A percentile compares a stretch with the other conserved stretches of the same genome.
These are phyloP conservation scores for Pseudorasbora parva DNA, from an alignment of 2,113 vertebrate genomes.

Conservation along the genomic window DNA sequence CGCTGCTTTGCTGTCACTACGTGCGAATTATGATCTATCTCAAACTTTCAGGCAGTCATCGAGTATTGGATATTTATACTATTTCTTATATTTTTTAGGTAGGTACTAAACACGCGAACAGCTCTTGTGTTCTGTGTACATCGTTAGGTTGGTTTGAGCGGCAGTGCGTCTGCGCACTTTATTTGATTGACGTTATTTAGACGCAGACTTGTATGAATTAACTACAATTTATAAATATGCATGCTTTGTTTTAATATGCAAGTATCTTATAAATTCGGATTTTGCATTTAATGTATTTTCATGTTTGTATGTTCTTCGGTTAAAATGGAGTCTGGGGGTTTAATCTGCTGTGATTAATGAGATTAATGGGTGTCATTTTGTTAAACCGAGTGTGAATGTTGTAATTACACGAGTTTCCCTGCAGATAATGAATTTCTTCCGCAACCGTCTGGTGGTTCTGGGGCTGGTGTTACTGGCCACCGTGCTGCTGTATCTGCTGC, in stretches of 20 bases:
- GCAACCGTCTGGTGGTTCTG: constrained; percentile 80
- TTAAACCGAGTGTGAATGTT: not conserved
- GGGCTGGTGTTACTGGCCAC: constrained; percentile 82
- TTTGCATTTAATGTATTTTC: not conserved
- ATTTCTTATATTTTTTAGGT: constrained; percentile 25
- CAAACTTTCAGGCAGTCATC: not conserved
- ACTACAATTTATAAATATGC: not conserved
- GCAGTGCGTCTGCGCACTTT: constrained; percentile 21
- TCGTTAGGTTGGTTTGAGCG: not conserved
- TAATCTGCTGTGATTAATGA: constrained; percentile 15
- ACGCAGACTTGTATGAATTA: not conserved
- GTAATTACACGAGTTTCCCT: constrained; percentile 50
- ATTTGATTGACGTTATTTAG: not conserved
- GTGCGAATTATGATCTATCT: constrained; percentile 18
- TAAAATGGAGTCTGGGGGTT: not conserved
- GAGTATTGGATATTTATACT: not conserved
- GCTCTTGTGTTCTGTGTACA: not conserved
- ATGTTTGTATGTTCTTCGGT: not conserved
- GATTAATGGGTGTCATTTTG: not conserved
- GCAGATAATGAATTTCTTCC: constrained; percentile 74
- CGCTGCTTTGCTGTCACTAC: constrained; percentile 2
- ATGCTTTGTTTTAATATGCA: not conserved
- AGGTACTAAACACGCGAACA: not conserved
- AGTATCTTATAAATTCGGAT: not conserved
- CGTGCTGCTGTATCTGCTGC: constrained; percentile 83